Conservation (phyloP, 2,888 invertebrate genomes). For the Esperia sulphurella region DNA sequence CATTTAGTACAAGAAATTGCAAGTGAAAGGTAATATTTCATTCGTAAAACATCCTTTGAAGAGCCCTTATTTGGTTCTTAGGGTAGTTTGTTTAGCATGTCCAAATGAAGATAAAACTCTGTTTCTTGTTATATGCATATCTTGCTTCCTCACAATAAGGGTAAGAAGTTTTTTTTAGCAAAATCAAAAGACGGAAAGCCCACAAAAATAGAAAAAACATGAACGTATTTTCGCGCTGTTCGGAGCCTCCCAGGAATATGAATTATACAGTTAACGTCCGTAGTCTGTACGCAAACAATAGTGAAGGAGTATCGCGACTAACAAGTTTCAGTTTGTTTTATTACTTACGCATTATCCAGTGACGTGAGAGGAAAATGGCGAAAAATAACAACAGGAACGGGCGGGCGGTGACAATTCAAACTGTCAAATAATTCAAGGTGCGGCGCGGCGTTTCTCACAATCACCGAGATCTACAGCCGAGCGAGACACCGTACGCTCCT, state of each 20-base stretch:
- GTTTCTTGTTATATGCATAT: too few species aligned
- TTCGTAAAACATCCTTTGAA: constrained; percentile 41
- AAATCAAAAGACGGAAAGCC: constrained; percentile 2
- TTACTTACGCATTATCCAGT: constrained; percentile 46
- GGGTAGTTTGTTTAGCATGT: too few species aligned
- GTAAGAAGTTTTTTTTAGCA: neutral
- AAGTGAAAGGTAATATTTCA: constrained; percentile 58
- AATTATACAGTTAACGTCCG: constrained; percentile 47
- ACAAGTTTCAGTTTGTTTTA: constrained; percentile 49
- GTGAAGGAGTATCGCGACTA: constrained; percentile 27
- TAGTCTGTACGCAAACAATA: constrained; percentile 38
- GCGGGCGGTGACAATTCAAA: constrained; percentile 62
- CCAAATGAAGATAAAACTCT: too few species aligned
- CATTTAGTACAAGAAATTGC: constrained; percentile 49
- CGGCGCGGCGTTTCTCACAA: constrained; percentile 66
- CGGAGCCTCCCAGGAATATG: constrained; percentile 31
- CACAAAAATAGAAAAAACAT: constrained; percentile 21
- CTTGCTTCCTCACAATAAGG: too few species aligned
- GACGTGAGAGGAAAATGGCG: constrained; percentile 33
- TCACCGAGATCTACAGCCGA: constrained; percentile 67
- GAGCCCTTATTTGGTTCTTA: constrained; percentile 12
- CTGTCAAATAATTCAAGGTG: constrained; percentile 73
- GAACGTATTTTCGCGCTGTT: constrained; percentile 31
- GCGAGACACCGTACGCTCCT: constrained; percentile 36
- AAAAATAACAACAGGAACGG: constrained; percentile 55